phyloP scores from a whole-genome alignment of 23 tunicate genomes.

The Styela clava region DNA sequence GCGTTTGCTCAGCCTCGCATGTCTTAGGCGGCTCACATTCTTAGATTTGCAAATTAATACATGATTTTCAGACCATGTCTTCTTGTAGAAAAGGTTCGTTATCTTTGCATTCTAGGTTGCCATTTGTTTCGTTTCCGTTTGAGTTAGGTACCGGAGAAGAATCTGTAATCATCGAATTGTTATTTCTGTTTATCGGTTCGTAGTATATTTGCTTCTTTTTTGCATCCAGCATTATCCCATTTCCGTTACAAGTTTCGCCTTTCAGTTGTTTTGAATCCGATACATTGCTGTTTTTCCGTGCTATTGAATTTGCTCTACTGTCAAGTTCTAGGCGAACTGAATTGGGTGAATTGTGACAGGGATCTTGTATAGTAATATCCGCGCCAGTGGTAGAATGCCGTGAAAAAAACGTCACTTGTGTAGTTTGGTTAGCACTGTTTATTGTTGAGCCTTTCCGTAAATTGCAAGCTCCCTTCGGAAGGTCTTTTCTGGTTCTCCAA shows the following conservation, averaged over 20 bases:
- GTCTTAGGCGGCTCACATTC: no score
- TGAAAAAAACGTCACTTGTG: conserved; percentile 14
- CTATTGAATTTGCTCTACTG: not conserved
- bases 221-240: not conserved
- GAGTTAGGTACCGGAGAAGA: not conserved
- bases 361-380: not conserved
- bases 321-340: not conserved
- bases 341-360: not conserved
- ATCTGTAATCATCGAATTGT: not conserved
- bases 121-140: not conserved
- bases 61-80: not conserved
- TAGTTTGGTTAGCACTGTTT: conserved; percentile 24
- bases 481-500: conserved; percentile 50
- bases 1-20: no score
- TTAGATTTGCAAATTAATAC: no score
- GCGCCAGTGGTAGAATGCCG: conserved; percentile 17
- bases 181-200: not conserved
- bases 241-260: not conserved
- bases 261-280: not conserved
- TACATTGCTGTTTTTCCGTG: not conserved
- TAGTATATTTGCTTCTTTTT: not conserved
- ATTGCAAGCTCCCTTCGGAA: conserved; percentile 45
- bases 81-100: not conserved
- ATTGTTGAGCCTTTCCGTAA: conserved; percentile 58
- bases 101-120: not conserved